phyloP scores from a whole-genome alignment of 2,888 invertebrate genomes.

The Ectropis crepuscularia region DNA sequence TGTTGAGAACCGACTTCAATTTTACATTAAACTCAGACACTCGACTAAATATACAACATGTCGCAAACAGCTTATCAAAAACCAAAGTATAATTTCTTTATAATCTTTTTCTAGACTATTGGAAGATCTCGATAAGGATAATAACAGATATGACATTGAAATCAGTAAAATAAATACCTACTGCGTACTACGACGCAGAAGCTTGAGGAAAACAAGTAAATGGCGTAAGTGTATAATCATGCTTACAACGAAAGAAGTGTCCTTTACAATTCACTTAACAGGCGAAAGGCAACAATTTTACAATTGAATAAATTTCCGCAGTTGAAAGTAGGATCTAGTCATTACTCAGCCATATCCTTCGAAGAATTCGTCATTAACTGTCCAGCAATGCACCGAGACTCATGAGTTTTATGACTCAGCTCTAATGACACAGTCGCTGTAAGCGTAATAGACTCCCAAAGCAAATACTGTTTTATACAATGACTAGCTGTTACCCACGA shows the following conservation, averaged over 20 bases:
- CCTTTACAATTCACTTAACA: neutral
- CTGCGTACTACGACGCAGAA: constrained; percentile 2
- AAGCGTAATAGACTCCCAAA: constrained; percentile 62
- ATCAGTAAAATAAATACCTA: constrained; percentile 14
- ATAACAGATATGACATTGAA: constrained; percentile 6
- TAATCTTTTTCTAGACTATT: constrained; percentile 20
- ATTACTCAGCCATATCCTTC: constrained; percentile 59
- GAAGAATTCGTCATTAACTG: constrained; percentile 64
- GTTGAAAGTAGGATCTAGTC: constrained; percentile 41
- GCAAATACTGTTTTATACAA: constrained; percentile 55
- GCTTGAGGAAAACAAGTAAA: constrained; percentile 22
- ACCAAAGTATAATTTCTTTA: constrained; percentile 2
- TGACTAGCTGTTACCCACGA: too few relatives aligned
- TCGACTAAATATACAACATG: too few relatives aligned
- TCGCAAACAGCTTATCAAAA: constrained; percentile 4
- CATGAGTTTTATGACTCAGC: constrained; percentile 63
- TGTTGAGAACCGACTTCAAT: too few relatives aligned
- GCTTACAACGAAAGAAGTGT: constrained; percentile 11
- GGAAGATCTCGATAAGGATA: constrained; percentile 12
- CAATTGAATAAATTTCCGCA: constrained; percentile 44
- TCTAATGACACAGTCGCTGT: constrained; percentile 56
- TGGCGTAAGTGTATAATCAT: constrained; percentile 2
- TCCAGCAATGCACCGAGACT: constrained; percentile 57
- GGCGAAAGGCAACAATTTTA: constrained; percentile 17
- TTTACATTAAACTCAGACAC: too few relatives aligned